Evolutionary conservation across 1,140 invertebrate species (phyloP).

Genomic region (Palaemon carinicauda): DNA sequence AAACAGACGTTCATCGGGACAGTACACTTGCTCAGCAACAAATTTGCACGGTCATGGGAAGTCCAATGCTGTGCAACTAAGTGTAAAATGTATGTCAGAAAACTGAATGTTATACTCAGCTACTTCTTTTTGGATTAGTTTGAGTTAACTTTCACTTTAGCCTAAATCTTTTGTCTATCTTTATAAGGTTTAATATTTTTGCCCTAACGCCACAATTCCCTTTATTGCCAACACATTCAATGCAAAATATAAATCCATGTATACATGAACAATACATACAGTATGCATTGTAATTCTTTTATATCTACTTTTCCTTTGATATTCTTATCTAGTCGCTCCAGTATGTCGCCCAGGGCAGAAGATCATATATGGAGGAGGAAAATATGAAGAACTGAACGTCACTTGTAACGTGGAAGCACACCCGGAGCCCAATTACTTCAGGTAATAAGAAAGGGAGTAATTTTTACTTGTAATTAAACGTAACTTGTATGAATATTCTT

Average conservation of each 20-base stretch:
- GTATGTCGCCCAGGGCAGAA: slow-evolving; percentile 22
- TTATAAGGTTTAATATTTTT: no score
- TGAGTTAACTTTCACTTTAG: no score
- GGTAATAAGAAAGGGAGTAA: neutral
- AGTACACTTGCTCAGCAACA: slow-evolving; percentile 24
- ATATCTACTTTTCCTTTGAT: neutral
- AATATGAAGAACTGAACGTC: slow-evolving; percentile 34
- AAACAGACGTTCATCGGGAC: neutral
- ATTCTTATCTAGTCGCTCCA: slow-evolving; percentile 13
- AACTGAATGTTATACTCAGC: no score
- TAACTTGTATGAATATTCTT: no score
- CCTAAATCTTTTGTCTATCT: no score
- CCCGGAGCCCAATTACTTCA: slow-evolving; percentile 21
- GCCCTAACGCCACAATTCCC: no score
- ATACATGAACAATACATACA: no score
- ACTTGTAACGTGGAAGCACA: slow-evolving; percentile 33
- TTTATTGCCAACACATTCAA: no score
- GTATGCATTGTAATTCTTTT: neutral
- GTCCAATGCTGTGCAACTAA: slow-evolving; percentile 29
- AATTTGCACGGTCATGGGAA: slow-evolving; percentile 8
- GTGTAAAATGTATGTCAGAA: slow-evolving; percentile 9
- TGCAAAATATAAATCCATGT: no score
- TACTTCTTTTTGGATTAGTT: no score
- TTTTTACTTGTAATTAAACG: no score
- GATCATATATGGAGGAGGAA: slow-evolving; percentile 19